Evolutionary conservation across 1,140 invertebrate species (phyloP).

Genomic region (Aleiodes sp.): DNA sequence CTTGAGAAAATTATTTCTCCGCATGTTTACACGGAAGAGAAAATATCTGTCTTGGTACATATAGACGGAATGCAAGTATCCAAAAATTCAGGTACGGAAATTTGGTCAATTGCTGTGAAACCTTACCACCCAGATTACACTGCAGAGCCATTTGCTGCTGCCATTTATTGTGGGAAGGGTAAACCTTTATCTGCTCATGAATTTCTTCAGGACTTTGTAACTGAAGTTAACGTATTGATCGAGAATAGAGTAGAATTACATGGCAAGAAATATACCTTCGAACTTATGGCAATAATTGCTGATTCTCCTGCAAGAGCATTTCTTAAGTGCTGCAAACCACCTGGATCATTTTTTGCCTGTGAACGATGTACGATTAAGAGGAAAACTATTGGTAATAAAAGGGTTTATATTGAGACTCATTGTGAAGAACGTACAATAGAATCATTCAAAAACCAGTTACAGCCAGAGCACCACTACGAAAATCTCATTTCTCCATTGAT

Average conservation of each 20-base stretch:
- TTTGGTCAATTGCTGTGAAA: constrained; percentile 31
- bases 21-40: not conserved
- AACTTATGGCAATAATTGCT: not conserved
- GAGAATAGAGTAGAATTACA: constrained; percentile 16
- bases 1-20: not conserved
- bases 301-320: not conserved
- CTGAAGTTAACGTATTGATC: constrained; percentile 8
- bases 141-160: constrained; percentile 21
- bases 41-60: not conserved
- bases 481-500: not conserved
- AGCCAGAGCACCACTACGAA: not conserved
- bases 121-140: constrained; percentile 15
- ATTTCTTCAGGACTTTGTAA: constrained; percentile 27
- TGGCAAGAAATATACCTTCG: not conserved
- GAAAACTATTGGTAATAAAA: not conserved
- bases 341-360: not conserved
- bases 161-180: constrained; percentile 28
- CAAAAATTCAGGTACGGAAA: constrained; percentile 4
- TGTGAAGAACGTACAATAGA: not conserved
- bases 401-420: not conserved
- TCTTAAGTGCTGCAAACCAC: not conserved
- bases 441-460: not conserved
- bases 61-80: constrained; percentile 5
- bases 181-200: constrained; percentile 19
- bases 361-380: not conserved